Base-by-base conservation (phyloP, 2,888 invertebrate species). In the Esperia sulphurella region DNA sequence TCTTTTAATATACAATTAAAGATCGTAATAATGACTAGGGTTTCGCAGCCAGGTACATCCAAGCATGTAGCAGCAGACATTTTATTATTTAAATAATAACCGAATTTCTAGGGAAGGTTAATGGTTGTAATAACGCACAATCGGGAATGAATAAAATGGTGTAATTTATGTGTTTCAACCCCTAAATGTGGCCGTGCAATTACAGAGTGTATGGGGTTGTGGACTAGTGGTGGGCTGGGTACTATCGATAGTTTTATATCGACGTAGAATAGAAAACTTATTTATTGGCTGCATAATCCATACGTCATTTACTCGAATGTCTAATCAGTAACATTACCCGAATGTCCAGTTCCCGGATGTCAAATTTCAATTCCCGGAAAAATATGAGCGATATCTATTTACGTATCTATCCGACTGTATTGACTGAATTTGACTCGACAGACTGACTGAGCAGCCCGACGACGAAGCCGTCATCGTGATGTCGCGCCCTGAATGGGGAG, bases 151-250 rank as follows among this genome's bases (percentile, higher is more conserved):
- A 84, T 86, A 83, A 83, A 85, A 84, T 31, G 80, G 80, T 74
- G 76, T 81, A 83, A 87, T 87, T 85, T 86, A 87, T 86, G 82
- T 77, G 76, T 71, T 68, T 67, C 65, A 68, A 75, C 79, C 81
- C 79, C 79, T 63, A 80, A 83, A 72, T 75, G 79, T 75, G 77
- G 79, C 72, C 71, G 69, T 65, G 76, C 82, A 83, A 83, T 85
- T 83, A 84, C 79, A 63, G 67, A 58, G 68, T 63, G 59, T 61
- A 61, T 57, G 57, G 59, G 64, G 53, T 40, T 38, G 50, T 45
- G 39, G 46, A 41, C 48, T 63, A 71, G 71, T 52, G 70, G 63
- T 55, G 75, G 45, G 62, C 49, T 40, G 48, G 29, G 21, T 5
- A 21, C 5, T 21, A 5, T 21, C 21, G 21, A 21, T 21, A 21